A percentile compares a stretch with the other conserved stretches of the same genome.
These are phyloP conservation scores for Hipparchia semele DNA, from an alignment of 2,888 invertebrate species.

Conservation along the genomic window DNA sequence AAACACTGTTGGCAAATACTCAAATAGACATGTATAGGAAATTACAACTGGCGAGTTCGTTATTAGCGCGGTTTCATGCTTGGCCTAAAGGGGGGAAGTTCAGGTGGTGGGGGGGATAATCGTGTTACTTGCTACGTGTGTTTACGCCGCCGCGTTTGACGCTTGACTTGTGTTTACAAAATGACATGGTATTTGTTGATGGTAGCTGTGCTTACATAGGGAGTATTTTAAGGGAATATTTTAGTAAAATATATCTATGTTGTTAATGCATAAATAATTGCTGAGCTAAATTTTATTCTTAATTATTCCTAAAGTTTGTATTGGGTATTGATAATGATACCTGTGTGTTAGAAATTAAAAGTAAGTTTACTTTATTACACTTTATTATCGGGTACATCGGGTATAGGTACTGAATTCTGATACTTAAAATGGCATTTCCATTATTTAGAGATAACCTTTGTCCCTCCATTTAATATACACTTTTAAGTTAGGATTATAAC, in stretches of 20 bases:
- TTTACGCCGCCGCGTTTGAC: conserved; percentile 34
- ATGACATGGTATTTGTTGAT: conserved; percentile 27
- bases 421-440: too few relatives aligned
- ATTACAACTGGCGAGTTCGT: conserved; percentile 57
- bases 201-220: conserved; percentile 21
- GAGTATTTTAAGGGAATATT: conserved; percentile 16
- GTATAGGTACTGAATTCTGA: too few relatives aligned
- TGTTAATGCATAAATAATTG: too few relatives aligned
- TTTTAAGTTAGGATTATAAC: too few relatives aligned
- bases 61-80: conserved; percentile 54
- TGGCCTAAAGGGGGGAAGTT: conserved; percentile 27
- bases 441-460: too few relatives aligned
- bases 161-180: conserved; percentile 34
- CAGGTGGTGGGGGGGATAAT: conserved; percentile 33
- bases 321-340: too few relatives aligned
- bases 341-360: too few relatives aligned
- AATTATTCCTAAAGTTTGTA: too few relatives aligned
- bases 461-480: too few relatives aligned
- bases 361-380: too few relatives aligned
- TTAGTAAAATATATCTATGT: background rate
- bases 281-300: too few relatives aligned
- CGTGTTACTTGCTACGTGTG: conserved; percentile 38
- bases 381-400: too few relatives aligned
- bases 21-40: conserved; percentile 55
- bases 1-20: conserved; percentile 23